A percentile compares a stretch with the other conserved stretches of the same genome.
Conservation (phyloP, 2,113 vertebrate genomes). For the Colistium nudipinnis region DNA sequence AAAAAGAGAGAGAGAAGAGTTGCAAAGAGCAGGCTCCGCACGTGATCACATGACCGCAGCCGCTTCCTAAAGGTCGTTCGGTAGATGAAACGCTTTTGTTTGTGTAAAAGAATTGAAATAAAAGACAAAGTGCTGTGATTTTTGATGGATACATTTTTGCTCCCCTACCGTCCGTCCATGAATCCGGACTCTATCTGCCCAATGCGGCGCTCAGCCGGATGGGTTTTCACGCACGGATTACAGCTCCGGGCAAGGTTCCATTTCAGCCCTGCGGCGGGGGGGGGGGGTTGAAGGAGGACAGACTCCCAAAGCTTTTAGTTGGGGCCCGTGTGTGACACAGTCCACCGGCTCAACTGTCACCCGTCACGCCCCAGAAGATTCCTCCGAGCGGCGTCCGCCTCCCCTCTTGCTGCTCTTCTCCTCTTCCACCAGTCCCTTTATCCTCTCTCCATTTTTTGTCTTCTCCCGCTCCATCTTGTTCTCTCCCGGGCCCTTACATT, state of each 20-base stretch:
- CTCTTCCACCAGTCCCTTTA: neutral
- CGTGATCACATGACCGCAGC: slow-evolving; percentile 12
- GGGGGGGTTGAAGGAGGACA: slow-evolving; percentile 8
- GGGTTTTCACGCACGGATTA: slow-evolving; percentile 68
- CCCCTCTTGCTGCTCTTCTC: slow-evolving; percentile 15
- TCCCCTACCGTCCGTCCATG: slow-evolving; percentile 50
- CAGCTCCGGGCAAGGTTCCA: slow-evolving; percentile 41
- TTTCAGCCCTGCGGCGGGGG: neutral
- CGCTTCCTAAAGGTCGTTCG: slow-evolving; percentile 18
- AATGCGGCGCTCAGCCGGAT: slow-evolving; percentile 50
- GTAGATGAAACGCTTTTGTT: slow-evolving; percentile 26
- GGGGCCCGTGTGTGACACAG: slow-evolving; percentile 40
- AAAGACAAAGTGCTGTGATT: slow-evolving; percentile 33
- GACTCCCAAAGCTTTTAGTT: slow-evolving; percentile 60
- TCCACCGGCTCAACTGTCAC: slow-evolving; percentile 53
- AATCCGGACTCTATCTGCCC: slow-evolving; percentile 50
- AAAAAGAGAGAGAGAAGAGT: slow-evolving; percentile 4
- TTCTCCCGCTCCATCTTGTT: slow-evolving; percentile 9
- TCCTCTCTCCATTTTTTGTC: neutral
- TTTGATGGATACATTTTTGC: slow-evolving; percentile 64
- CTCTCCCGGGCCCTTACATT: slow-evolving; percentile 42
- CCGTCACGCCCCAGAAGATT: slow-evolving; percentile 20
- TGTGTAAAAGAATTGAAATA: slow-evolving; percentile 19
- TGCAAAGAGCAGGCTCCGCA: slow-evolving; percentile 26
- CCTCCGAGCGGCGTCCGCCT: slow-evolving; percentile 11